Conservation (phyloP, 2,113 vertebrate species). For the Hippolais icterina region DNA sequence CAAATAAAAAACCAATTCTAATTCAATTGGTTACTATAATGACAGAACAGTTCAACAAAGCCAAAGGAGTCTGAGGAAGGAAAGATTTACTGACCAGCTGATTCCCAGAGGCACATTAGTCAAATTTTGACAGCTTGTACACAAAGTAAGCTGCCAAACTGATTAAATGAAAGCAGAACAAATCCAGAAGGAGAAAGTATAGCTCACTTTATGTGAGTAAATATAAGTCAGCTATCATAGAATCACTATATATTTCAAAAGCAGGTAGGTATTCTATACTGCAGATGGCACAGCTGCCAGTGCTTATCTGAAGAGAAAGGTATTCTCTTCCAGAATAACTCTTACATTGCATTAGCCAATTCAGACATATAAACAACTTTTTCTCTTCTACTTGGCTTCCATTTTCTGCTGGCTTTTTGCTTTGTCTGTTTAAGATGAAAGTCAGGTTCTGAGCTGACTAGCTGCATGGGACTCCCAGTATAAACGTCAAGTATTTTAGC, state of each 20-base stretch:
- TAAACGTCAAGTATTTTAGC: conserved; percentile 55
- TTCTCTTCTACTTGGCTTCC: conserved; percentile 37
- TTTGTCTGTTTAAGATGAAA: conserved; percentile 60
- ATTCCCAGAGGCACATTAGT: conserved; percentile 46
- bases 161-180: conserved; percentile 51
- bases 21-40: conserved; percentile 44
- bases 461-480: not conserved
- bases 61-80: not conserved
- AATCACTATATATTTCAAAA: conserved; percentile 44
- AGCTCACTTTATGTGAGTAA: conserved; percentile 44
- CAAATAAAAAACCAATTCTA: not conserved
- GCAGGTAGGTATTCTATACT: conserved; percentile 51
- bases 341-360: conserved; percentile 50
- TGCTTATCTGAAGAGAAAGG: conserved; percentile 56
- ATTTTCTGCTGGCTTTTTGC: conserved; percentile 57
- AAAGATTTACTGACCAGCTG: conserved; percentile 65
- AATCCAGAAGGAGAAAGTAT: conserved; percentile 17
- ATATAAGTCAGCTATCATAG: conserved; percentile 30
- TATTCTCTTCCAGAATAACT: conserved; percentile 51
- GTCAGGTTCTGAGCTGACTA: conserved; percentile 17
- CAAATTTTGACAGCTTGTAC: conserved; percentile 36
- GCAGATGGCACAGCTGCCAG: conserved; percentile 50
- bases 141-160: conserved; percentile 36
- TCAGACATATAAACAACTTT: conserved; percentile 58
- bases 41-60: conserved; percentile 48